A percentile compares a stretch with the other conserved stretches of the same genome.
phyloP scores from a whole-genome alignment of 2,888 invertebrate species.

The Idaea biselata region DNA sequence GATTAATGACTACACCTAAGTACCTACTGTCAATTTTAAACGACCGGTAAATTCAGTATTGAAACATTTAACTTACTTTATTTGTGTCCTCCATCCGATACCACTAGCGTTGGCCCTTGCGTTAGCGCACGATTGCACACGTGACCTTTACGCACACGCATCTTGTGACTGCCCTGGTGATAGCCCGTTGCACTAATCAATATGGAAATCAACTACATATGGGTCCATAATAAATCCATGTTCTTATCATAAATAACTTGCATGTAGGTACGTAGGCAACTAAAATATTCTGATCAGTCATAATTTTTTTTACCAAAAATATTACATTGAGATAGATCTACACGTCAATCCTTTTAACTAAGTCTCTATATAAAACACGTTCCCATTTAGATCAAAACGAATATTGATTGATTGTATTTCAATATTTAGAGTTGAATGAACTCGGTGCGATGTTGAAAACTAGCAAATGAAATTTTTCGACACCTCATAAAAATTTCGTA shows the following conservation, averaged over 20 bases:
- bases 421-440: slow-evolving; percentile 31
- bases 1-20: not conserved
- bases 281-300: not conserved
- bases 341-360: slow-evolving; percentile 32
- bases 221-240: not conserved
- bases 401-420: slow-evolving; percentile 37
- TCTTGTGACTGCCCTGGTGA: slow-evolving; percentile 43
- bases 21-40: not conserved
- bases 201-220: slow-evolving; percentile 43
- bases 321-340: not conserved
- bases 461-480: slow-evolving; percentile 22
- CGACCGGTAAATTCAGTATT: slow-evolving; percentile 22
- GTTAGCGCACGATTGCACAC: slow-evolving; percentile 42
- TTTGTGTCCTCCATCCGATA: slow-evolving; percentile 28
- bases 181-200: slow-evolving; percentile 60
- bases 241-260: not conserved
- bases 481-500: slow-evolving; percentile 28
- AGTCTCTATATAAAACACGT: slow-evolving; percentile 27
- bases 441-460: slow-evolving; percentile 24
- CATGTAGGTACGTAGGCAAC: not conserved
- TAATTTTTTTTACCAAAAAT: not conserved
- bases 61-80: slow-evolving; percentile 32
- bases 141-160: slow-evolving; percentile 58
- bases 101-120: slow-evolving; percentile 33
- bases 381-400: slow-evolving; percentile 33